Evolutionary conservation across 2,113 vertebrate genomes (phyloP), one percentile per base, ranked within the genome.

Genomic region (Ophiodon elongatus): DNA sequence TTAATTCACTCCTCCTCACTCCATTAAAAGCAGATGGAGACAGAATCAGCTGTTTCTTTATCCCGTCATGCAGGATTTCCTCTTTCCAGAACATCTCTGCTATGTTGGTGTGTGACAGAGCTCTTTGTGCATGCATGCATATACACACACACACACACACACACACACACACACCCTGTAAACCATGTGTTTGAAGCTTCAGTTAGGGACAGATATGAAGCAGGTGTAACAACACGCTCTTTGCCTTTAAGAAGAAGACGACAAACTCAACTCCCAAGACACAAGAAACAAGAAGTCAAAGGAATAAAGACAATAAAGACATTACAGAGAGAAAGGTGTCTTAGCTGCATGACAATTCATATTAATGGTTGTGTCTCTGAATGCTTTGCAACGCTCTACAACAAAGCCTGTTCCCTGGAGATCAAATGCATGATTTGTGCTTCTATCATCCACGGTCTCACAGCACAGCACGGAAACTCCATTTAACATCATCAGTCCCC

Each of bases 31-130:
- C 78, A 90, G 79, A 94, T 79, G 80, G 70, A 69, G 65, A 75
- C 41, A 62, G 27, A 90, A 92, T 93, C 88, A 93, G 86, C 88
- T 90, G 89, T 84, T 89, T 91, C 89, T 88, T 73, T 71, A 77
- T 68, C 85, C 73, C 27, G 65, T 88, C 73, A 83, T 85, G 60
- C 83, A 90, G 92, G 91, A 94, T 93, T 92, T 94, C 87, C 85
- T 91, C 85, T 88, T 92, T 90, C 77, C 64, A 85, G 72, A 74
- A 87, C 85, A 88, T 86, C 87, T 89, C 57, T 88, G 76, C 72
- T 74, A 83, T 73, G 64, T 19, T 60, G 56, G 69, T 68, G 57
- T 57, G 80, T 80, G 71, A 90, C 69, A 77, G 87, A 71, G 64
- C 63, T 85, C 82, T 82, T 81, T 89, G 89, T 85, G 80, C 23